Conservation (phyloP, 2,888 invertebrate genomes). For the Frankliniella fusca region DNA sequence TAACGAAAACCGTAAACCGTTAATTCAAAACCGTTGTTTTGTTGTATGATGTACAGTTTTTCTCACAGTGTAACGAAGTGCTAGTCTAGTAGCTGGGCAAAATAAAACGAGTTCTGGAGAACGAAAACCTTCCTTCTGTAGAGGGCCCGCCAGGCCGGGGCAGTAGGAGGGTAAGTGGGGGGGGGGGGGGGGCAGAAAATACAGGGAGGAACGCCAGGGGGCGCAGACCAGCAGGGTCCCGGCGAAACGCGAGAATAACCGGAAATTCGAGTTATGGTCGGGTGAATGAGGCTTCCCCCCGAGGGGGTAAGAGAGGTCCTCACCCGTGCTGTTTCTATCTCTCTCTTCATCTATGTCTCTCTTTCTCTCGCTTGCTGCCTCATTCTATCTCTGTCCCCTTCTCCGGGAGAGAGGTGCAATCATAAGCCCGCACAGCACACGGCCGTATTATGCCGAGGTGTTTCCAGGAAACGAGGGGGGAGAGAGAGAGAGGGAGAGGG, state of each 20-base stretch:
- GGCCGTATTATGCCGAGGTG: constrained; percentile 2
- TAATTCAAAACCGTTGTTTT: too few relatives aligned
- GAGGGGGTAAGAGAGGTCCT: neutral
- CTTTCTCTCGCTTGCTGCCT: neutral
- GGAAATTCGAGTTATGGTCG: neutral
- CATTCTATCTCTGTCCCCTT: neutral
- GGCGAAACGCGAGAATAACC: neutral
- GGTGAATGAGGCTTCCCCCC: neutral
- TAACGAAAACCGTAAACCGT: too few relatives aligned
- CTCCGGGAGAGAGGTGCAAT: neutral
- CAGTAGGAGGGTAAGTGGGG: neutral
- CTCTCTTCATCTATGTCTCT: neutral
- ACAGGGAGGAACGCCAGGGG: too few relatives aligned
- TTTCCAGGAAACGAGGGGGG: neutral
- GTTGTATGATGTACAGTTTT: too few relatives aligned
- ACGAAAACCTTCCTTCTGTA: neutral
- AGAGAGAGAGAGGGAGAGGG: neutral
- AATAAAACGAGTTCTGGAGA: too few relatives aligned
- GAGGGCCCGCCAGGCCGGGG: neutral
- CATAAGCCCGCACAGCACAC: neutral
- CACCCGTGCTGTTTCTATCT: neutral
- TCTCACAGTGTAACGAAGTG: too few relatives aligned
- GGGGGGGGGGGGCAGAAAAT: neutral
- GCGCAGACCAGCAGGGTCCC: neutral
- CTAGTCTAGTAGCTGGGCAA: too few relatives aligned